Conservation (phyloP, 53 echinoderm and acorn worm species). For the Henricia sp. region DNA sequence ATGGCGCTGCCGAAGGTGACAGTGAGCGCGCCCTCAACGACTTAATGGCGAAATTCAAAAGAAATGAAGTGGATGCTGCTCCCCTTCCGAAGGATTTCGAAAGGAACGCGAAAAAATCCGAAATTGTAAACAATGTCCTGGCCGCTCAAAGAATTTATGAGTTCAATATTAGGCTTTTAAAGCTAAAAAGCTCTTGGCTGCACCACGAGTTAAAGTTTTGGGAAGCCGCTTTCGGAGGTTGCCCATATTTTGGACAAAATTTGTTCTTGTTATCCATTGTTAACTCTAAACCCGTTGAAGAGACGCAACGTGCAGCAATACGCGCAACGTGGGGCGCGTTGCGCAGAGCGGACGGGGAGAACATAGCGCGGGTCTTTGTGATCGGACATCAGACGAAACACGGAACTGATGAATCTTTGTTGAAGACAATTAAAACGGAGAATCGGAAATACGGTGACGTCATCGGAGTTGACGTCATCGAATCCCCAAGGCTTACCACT, state of each 20-base stretch:
- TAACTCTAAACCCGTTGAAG: slow-evolving; percentile 68
- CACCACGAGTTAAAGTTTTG: slow-evolving; percentile 68
- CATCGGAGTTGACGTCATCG: slow-evolving; percentile 68
- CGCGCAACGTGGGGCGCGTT: slow-evolving; percentile 69
- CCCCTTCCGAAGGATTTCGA: background rate
- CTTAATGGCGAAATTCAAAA: background rate
- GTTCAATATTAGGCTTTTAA: slow-evolving; percentile 13
- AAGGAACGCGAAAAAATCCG: slow-evolving; percentile 22
- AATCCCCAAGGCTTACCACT: slow-evolving; percentile 52
- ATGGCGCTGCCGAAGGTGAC: background rate
- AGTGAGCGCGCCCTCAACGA: slow-evolving; percentile 16
- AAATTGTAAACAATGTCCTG: slow-evolving; percentile 19
- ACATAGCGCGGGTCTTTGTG: slow-evolving; percentile 64
- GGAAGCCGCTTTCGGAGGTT: slow-evolving; percentile 46
- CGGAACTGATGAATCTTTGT: slow-evolving; percentile 24
- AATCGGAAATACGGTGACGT: slow-evolving; percentile 56
- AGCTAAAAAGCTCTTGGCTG: slow-evolving; percentile 17
- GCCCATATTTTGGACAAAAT: slow-evolving; percentile 42
- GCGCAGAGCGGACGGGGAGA: slow-evolving; percentile 35
- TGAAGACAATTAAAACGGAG: slow-evolving; percentile 42
- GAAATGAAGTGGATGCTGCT: background rate
- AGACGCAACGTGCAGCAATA: slow-evolving; percentile 69
- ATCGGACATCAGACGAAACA: slow-evolving; percentile 33
- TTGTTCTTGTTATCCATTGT: slow-evolving; percentile 73
- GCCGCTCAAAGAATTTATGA: slow-evolving; percentile 10